phyloP scores from a whole-genome alignment of 2,888 invertebrate species.

The Amphimallon solstitiale region DNA sequence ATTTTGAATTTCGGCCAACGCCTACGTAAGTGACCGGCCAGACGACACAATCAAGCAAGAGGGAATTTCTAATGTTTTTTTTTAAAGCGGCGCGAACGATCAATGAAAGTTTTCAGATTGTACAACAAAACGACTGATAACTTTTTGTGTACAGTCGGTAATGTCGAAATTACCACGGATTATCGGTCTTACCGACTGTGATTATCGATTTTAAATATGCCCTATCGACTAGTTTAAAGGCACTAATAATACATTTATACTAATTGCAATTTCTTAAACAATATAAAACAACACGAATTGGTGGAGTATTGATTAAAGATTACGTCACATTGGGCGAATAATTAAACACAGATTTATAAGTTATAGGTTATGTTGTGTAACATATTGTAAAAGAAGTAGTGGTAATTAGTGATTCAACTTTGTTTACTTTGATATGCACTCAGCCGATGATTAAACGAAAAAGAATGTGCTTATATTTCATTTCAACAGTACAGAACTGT shows the following conservation, averaged over 20 bases:
- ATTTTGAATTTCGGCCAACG: conserved; percentile 30
- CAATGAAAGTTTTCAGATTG: background rate
- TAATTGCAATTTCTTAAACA: too few species aligned
- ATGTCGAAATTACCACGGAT: conserved; percentile 7
- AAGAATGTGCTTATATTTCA: too few species aligned
- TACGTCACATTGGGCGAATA: background rate
- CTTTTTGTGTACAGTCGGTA: conserved; percentile 15
- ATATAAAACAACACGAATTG: background rate
- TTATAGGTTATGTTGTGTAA: conserved; percentile 20
- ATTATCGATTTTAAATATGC: conserved; percentile 29
- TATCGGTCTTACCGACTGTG: conserved; percentile 12
- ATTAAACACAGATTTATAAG: background rate
- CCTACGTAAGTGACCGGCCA: conserved; percentile 3
- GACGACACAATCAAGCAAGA: background rate
- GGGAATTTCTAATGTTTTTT: conserved; percentile 20
- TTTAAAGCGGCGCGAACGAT: conserved; percentile 2
- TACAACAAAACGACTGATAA: conserved; percentile 3
- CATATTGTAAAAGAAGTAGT: background rate
- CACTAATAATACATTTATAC: background rate
- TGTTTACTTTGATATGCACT: background rate
- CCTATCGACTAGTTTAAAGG: background rate
- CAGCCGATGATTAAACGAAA: too few species aligned
- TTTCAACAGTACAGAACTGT: background rate
- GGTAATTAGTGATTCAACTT: background rate
- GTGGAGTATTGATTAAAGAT: background rate